Percentiles rank a stretch among this genome's conserved stretches.
Conservation (phyloP, 2,888 invertebrate genomes). For the Galeopsomyia nigrocyanea region DNA sequence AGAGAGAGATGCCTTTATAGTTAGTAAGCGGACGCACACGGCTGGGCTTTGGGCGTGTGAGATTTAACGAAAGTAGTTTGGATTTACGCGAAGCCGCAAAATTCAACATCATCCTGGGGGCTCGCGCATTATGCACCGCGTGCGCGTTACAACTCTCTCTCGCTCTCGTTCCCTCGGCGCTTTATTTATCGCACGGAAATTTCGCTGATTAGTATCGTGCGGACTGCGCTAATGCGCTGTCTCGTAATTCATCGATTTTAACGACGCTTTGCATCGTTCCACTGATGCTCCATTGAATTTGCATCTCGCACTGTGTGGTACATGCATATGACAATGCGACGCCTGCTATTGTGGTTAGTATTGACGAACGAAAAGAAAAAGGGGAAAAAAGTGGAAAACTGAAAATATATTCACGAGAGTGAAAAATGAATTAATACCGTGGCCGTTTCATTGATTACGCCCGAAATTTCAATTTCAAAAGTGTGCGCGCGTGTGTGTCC, state of each 20-base stretch:
- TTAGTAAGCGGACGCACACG: conserved; percentile 35
- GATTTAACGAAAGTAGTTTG: conserved; percentile 47
- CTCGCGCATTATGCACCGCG: conserved; percentile 47
- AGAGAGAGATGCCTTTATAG: conserved; percentile 34
- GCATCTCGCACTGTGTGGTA: neutral
- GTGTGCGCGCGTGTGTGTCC: no score
- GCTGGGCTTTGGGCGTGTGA: neutral
- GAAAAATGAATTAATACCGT: conserved; percentile 41
- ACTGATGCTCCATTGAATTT: conserved; percentile 46
- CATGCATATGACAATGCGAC: neutral
- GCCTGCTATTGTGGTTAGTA: conserved; percentile 9
- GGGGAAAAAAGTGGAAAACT: no score
- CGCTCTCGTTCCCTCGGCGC: conserved; percentile 57
- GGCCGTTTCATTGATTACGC: conserved; percentile 24
- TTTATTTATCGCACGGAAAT: conserved; percentile 69
- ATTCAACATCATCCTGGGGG: conserved; percentile 43
- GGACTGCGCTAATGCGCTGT: conserved; percentile 68
- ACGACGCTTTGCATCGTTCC: conserved; percentile 50
- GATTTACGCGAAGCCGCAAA: conserved; percentile 48
- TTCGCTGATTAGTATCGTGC: conserved; percentile 69
- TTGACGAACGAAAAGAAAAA: neutral
- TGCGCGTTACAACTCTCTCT: conserved; percentile 51
- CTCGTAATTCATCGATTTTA: conserved; percentile 69
- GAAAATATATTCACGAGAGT: no score
- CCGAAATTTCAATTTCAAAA: conserved; percentile 44